These are phyloP conservation scores for Nysson spinosus DNA, from an alignment of 2,888 invertebrate genomes.

Conservation along the genomic window DNA sequence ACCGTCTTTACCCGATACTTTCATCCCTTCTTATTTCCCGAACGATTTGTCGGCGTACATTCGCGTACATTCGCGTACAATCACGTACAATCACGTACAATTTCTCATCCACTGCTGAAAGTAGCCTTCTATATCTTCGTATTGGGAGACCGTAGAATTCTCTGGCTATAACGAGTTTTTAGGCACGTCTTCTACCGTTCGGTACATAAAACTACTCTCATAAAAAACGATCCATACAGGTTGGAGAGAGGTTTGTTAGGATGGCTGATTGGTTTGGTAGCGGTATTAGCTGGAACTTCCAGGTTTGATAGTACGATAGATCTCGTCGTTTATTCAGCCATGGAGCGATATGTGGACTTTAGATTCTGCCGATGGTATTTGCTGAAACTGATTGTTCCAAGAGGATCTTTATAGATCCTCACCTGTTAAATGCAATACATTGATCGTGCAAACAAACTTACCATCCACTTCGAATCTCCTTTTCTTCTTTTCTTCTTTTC, in stretches of 20 bases:
- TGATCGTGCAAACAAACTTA: conserved; percentile 17
- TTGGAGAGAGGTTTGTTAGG: conserved; percentile 13
- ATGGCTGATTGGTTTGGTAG: conserved; percentile 55
- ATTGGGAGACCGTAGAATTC: too few species aligned
- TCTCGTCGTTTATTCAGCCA: conserved; percentile 43
- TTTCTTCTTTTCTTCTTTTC: too few species aligned
- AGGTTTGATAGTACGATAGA: conserved; percentile 29
- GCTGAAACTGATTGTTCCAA: conserved; percentile 53
- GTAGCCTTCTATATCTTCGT: too few species aligned
- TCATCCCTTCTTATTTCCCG: not conserved
- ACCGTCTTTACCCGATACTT: not conserved
- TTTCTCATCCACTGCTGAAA: too few species aligned
- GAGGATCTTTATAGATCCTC: conserved; percentile 29
- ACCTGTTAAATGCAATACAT: conserved; percentile 22
- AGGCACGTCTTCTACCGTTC: too few species aligned
- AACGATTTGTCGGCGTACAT: not conserved
- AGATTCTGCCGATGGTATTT: conserved; percentile 49
- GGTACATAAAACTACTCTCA: too few species aligned
- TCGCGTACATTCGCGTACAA: too few species aligned
- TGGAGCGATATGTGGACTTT: conserved; percentile 58
- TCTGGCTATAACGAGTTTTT: too few species aligned
- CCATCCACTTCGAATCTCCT: not conserved
- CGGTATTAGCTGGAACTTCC: conserved; percentile 55
- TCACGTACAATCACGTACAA: too few species aligned
- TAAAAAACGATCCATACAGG: too few species aligned